phyloP scores from a whole-genome alignment of 2,113 vertebrate species.

The Bufo bufo region DNA sequence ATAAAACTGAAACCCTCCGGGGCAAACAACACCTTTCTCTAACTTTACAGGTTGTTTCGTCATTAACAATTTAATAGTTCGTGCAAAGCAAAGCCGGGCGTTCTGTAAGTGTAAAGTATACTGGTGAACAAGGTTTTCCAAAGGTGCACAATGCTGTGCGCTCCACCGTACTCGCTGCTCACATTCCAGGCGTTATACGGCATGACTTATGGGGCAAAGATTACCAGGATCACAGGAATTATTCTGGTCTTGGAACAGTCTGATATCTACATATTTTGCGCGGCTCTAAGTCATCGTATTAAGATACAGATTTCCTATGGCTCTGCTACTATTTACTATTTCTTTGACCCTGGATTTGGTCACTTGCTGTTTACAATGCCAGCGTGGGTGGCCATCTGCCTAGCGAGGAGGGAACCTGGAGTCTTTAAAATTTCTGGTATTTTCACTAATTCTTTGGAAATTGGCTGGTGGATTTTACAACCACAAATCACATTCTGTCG shows the following conservation, averaged over 20 bases:
- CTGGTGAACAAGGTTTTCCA: background rate
- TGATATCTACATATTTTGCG: constrained; percentile 23
- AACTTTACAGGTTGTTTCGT: constrained; percentile 1
- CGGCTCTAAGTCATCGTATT: background rate
- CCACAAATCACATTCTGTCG: background rate
- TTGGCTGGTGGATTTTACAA: background rate
- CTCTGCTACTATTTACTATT: background rate
- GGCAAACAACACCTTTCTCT: constrained; percentile 41
- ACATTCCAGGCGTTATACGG: constrained; percentile 24
- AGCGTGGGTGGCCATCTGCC: constrained; percentile 3
- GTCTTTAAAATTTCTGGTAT: background rate
- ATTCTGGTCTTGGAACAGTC: background rate
- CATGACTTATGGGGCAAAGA: constrained; percentile 21
- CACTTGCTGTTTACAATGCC: background rate
- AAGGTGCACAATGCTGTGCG: background rate
- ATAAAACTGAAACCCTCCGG: background rate
- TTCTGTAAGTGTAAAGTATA: background rate
- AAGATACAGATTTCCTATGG: background rate
- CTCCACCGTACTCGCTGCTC: background rate
- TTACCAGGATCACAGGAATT: background rate
- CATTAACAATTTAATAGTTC: constrained; percentile 25
- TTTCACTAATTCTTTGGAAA: background rate
- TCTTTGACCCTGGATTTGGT: background rate
- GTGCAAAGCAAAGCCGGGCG: background rate
- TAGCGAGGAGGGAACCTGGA: background rate